Conservation (phyloP, 1,140 invertebrate species). For the Tachypleus tridentatus region DNA sequence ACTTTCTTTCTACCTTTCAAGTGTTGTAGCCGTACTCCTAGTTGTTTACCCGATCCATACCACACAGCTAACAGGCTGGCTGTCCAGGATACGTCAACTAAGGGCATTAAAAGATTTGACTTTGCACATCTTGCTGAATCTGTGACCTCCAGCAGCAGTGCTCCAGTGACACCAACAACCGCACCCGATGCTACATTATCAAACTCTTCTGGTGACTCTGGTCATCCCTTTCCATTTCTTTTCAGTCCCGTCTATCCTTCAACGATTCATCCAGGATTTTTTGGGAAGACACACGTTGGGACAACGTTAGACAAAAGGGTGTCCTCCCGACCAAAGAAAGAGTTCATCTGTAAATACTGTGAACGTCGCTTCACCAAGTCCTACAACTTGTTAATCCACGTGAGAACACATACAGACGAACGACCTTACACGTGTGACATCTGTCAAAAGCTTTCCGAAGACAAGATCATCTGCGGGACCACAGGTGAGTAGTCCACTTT, state of each 20-base stretch:
- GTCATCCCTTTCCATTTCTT: no score
- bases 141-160: conserved; percentile 17
- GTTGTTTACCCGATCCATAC: no score
- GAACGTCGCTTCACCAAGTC: conserved; percentile 94
- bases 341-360: conserved; percentile 98
- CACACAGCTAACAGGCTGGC: no score
- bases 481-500: conserved; percentile 53
- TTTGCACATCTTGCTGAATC: conserved; percentile 33
- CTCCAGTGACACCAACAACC: no score
- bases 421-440: conserved; percentile 95
- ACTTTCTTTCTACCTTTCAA: no score
- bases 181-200: no score
- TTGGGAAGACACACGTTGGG: no score
- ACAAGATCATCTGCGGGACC: conserved; percentile 90
- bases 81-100: no score
- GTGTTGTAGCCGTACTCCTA: no score
- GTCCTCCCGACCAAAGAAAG: conserved; percentile 71
- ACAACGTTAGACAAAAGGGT: not conserved
- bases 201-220: no score
- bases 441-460: conserved; percentile 96
- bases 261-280: no score
- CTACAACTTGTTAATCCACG: conserved; percentile 95
- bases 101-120: conserved; percentile 27
- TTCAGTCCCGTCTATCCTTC: no score
- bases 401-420: conserved; percentile 96